Conservation (phyloP, 2,797 vertebrate genomes). For the Argentina silus region DNA sequence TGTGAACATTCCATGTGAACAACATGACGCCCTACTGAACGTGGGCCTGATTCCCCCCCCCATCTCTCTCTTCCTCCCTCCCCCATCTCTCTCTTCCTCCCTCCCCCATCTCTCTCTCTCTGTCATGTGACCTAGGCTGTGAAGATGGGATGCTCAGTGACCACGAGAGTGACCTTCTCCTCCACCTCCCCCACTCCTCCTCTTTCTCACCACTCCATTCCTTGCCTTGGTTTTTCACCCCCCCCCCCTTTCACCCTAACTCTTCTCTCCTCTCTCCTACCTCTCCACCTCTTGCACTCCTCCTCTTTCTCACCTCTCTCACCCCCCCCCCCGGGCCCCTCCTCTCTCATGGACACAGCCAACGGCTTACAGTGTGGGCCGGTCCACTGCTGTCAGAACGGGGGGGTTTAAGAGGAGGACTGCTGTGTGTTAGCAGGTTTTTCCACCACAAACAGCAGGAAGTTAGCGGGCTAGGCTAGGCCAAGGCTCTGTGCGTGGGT, state of each 20-base stretch:
- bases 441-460: conserved; percentile 4
- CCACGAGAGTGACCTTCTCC: neutral
- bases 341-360: conserved; percentile 9
- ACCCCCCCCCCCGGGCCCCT: neutral
- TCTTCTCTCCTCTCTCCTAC: neutral
- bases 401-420: neutral
- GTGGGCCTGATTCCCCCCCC: neutral
- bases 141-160: conserved; percentile 20
- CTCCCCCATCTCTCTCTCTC: conserved; percentile 9
- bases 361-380: conserved; percentile 15
- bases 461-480: neutral
- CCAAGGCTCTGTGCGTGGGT: neutral
- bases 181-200: neutral
- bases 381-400: conserved; percentile 15
- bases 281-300: neutral
- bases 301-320: conserved; percentile 4
- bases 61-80: too few relatives aligned
- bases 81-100: conserved; percentile 5
- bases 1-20: too few relatives aligned
- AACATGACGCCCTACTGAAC: too few relatives aligned
- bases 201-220: too few relatives aligned
- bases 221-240: too few relatives aligned
- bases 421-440: neutral
- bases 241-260: neutral
- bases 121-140: conserved; percentile 8